Conservation (phyloP, 2,797 vertebrate species). For the Scolopax rusticola region DNA sequence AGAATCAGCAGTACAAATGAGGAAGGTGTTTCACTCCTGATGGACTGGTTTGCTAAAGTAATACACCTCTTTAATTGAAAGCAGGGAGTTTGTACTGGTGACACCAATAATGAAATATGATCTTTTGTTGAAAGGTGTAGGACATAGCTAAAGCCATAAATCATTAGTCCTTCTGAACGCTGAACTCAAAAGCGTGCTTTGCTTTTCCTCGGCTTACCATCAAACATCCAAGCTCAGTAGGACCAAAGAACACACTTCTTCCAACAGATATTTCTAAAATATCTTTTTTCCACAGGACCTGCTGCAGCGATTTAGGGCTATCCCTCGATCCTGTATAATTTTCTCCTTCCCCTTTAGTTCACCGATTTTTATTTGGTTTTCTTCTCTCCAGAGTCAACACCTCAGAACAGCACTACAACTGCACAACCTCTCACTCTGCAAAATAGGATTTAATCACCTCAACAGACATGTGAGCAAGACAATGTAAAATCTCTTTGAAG, state of each 20-base stretch:
- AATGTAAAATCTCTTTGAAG: background rate
- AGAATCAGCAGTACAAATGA: background rate
- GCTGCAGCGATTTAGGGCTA: background rate
- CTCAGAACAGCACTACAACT: background rate
- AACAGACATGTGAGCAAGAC: background rate
- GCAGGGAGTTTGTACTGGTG: background rate
- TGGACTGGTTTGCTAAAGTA: background rate
- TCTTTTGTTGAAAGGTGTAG: slow-evolving; percentile 2
- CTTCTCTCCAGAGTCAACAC: background rate
- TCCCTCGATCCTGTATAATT: background rate
- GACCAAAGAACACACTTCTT: background rate
- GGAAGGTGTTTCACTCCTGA: background rate
- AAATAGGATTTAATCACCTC: background rate
- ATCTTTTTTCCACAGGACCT: slow-evolving; percentile 3
- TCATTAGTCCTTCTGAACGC: background rate
- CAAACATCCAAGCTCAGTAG: background rate
- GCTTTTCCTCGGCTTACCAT: background rate
- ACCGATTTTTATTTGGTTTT: background rate
- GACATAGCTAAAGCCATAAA: background rate
- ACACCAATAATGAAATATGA: background rate
- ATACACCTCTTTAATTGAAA: background rate
- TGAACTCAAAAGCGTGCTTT: background rate
- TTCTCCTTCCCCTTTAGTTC: background rate
- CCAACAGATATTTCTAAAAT: background rate
- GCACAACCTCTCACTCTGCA: rapidly evolving